phyloP scores from a whole-genome alignment of 2,113 vertebrate species.

The Cromileptes altivelis region DNA sequence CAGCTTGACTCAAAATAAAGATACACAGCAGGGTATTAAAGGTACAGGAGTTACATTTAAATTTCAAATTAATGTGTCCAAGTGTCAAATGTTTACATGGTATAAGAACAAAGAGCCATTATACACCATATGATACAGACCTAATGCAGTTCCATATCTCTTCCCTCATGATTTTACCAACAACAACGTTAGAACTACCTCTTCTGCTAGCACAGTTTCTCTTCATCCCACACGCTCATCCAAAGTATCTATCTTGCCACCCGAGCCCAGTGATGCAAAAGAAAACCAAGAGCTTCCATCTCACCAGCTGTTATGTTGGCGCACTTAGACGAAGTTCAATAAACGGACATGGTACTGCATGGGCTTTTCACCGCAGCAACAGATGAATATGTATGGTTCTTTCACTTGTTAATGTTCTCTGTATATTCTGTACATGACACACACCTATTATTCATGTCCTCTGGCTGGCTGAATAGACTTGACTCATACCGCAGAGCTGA shows the following conservation, averaged over 20 bases:
- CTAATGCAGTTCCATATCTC: not conserved
- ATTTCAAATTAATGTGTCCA: not conserved
- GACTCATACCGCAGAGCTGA: slow-evolving; percentile 5
- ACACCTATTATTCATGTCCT: slow-evolving; percentile 3
- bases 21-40: not conserved
- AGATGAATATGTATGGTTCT: slow-evolving; percentile 21
- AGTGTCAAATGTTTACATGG: not conserved
- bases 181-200: not conserved
- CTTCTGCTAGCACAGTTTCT: not conserved
- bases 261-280: not conserved
- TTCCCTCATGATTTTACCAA: not conserved
- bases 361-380: slow-evolving; percentile 5
- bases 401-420: slow-evolving; percentile 11
- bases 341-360: not conserved
- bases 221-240: not conserved
- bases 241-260: not conserved
- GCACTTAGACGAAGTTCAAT: slow-evolving; percentile 5
- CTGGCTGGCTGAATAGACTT: not conserved
- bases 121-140: not conserved
- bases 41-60: not conserved
- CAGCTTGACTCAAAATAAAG: not conserved
- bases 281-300: not conserved
- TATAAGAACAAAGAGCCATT: not conserved
- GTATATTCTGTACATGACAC: slow-evolving; percentile 1
- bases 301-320: not conserved